Percentiles rank a stretch among this genome's conserved stretches.
These are phyloP conservation scores for Hydroisotoma schaefferi DNA, from an alignment of 2,888 invertebrate genomes.

Conservation along the genomic window DNA sequence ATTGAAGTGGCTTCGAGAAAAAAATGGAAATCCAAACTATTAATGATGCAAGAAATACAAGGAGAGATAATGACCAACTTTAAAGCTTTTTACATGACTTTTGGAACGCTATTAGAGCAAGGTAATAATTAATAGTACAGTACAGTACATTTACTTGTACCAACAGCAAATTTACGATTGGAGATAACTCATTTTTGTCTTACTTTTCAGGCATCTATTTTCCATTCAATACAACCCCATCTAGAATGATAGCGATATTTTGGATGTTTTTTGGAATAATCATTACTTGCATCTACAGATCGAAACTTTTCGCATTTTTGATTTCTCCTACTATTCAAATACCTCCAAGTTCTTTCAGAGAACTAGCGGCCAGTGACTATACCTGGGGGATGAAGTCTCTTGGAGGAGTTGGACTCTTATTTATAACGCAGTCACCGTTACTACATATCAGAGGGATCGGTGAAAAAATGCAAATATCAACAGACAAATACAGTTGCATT, in stretches of 20 bases:
- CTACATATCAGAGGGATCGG: slow-evolving; percentile 38
- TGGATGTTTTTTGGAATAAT: slow-evolving; percentile 45
- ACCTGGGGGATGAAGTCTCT: slow-evolving; percentile 43
- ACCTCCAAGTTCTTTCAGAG: slow-evolving; percentile 40
- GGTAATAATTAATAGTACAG: slow-evolving; percentile 15
- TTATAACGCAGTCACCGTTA: slow-evolving; percentile 45
- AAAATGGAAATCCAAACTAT: slow-evolving; percentile 9
- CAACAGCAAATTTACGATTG: no score
- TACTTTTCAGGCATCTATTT: slow-evolving; percentile 38
- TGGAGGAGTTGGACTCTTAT: slow-evolving; percentile 42
- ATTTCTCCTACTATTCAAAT: slow-evolving; percentile 41
- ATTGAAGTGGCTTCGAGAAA: slow-evolving; percentile 19
- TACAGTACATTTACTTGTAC: neutral
- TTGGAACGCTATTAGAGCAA: slow-evolving; percentile 45
- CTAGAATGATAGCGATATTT: slow-evolving; percentile 35
- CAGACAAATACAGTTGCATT: slow-evolving; percentile 43
- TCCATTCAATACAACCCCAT: slow-evolving; percentile 28
- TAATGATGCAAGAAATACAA: slow-evolving; percentile 14
- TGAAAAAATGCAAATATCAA: slow-evolving; percentile 39
- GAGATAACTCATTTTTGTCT: no score
- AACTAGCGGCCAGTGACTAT: slow-evolving; percentile 36
- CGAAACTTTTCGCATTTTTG: slow-evolving; percentile 45
- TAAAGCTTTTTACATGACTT: slow-evolving; percentile 35
- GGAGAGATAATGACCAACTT: slow-evolving; percentile 27
- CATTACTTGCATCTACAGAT: slow-evolving; percentile 39